Evolutionary conservation across 2,888 invertebrate species (phyloP).

Genomic region (Drosophila mulleri): DNA sequence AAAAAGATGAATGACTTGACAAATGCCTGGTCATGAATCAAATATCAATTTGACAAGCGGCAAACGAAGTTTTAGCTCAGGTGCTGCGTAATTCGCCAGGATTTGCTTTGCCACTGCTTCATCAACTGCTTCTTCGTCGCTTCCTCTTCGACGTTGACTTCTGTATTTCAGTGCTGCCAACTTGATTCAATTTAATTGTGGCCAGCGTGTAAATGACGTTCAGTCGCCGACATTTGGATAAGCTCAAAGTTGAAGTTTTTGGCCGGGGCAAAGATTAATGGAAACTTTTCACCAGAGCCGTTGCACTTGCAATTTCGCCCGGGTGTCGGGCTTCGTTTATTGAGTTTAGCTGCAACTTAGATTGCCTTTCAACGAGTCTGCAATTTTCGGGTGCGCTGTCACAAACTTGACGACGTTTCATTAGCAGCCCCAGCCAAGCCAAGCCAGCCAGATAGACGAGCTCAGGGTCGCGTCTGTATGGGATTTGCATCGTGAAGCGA

Average conservation of each 20-base stretch:
- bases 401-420: slow-evolving; percentile 75
- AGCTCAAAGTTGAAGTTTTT: slow-evolving; percentile 58
- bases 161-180: slow-evolving; percentile 37
- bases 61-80: slow-evolving; percentile 60
- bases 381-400: slow-evolving; percentile 53
- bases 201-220: slow-evolving; percentile 71
- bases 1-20: slow-evolving; percentile 83
- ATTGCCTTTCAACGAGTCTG: slow-evolving; percentile 63
- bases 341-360: slow-evolving; percentile 72
- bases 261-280: slow-evolving; percentile 66
- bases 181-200: slow-evolving; percentile 80
- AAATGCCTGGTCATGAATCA: slow-evolving; percentile 83
- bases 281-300: slow-evolving; percentile 54
- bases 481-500: slow-evolving; percentile 57
- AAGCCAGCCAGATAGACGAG: not conserved
- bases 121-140: not conserved
- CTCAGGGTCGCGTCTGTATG: slow-evolving; percentile 56
- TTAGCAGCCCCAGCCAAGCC: slow-evolving; percentile 44
- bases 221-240: slow-evolving; percentile 52
- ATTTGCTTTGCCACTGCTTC: slow-evolving; percentile 25
- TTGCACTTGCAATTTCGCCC: slow-evolving; percentile 59
- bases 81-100: slow-evolving; percentile 51
- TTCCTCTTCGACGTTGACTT: not conserved
- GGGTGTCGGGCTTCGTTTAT: slow-evolving; percentile 47
- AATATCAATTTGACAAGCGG: slow-evolving; percentile 83